phyloP scores from a whole-genome alignment of 2,888 invertebrate genomes.

The Hymenopus coronatus region DNA sequence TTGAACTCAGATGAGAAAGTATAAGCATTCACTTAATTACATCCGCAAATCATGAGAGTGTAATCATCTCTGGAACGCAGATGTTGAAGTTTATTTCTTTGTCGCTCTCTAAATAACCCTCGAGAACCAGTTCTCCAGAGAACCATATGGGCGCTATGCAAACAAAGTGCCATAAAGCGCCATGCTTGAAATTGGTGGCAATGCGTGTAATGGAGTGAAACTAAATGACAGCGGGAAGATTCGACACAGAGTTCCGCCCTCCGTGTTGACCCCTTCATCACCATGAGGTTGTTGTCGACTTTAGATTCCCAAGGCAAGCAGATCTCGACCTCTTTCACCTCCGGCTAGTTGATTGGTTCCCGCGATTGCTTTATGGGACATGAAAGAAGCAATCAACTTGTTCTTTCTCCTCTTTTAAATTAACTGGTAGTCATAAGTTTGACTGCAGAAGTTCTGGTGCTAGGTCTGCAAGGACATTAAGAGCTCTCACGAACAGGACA shows the following conservation, averaged over 20 bases:
- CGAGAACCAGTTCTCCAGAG: neutral
- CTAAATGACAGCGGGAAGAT: neutral
- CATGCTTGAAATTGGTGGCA: neutral
- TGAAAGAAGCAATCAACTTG: neutral
- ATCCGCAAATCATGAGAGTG: too few relatives aligned
- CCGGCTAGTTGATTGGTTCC: neutral
- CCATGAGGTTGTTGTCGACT: neutral
- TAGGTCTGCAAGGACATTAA: too few relatives aligned
- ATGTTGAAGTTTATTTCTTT: neutral
- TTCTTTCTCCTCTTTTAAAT: neutral
- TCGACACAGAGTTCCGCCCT: neutral
- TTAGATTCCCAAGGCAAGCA: neutral
- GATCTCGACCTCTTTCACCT: neutral
- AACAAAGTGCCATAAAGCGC: neutral
- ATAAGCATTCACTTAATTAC: too few relatives aligned
- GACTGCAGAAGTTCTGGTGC: too few relatives aligned
- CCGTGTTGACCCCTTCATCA: neutral
- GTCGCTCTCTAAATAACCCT: neutral
- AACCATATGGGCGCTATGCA: neutral
- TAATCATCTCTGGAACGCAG: too few relatives aligned
- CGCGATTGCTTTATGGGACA: neutral
- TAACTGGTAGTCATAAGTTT: neutral
- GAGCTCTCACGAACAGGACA: too few relatives aligned
- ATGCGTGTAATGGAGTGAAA: neutral
- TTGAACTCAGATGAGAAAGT: too few relatives aligned